Conservation (phyloP, 92 coral and sea anemone species). For the Pocillopora grandis region DNA sequence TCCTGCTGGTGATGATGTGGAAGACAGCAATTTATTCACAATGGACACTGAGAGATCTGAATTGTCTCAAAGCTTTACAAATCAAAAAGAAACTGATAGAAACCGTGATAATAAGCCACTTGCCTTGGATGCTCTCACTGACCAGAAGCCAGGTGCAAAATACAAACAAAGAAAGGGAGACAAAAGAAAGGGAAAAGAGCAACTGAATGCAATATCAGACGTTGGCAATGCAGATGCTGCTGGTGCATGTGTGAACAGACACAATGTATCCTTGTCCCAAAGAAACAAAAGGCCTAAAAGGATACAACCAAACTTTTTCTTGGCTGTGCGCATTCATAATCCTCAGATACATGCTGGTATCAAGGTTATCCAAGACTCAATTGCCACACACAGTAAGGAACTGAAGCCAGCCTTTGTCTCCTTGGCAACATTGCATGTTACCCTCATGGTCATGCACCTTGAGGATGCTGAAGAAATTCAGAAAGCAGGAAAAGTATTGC, state of each 20-base stretch:
- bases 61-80: not conserved
- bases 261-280: conserved; percentile 11
- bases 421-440: conserved; percentile 76
- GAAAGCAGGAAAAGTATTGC: conserved; percentile 70
- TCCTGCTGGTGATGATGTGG: no score
- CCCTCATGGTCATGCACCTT: conserved; percentile 89
- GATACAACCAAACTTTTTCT: conserved; percentile 79
- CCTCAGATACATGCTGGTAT: conserved; percentile 74
- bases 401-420: conserved; percentile 85
- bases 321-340: conserved; percentile 85
- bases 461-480: conserved; percentile 51
- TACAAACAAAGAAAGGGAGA: conserved; percentile 33
- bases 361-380: conserved; percentile 75
- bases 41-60: not conserved
- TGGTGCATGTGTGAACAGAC: not conserved
- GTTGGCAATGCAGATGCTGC: conserved; percentile 24
- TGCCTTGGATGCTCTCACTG: conserved; percentile 54
- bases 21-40: not conserved
- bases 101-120: conserved; percentile 45
- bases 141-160: conserved; percentile 34
- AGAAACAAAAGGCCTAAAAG: conserved; percentile 45
- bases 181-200: conserved; percentile 34
- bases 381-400: conserved; percentile 57
- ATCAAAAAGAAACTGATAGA: not conserved
- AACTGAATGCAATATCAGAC: conserved; percentile 17